Evolutionary conservation across 2,113 vertebrate species (phyloP).

Genomic region (Rhinogobius similis): DNA sequence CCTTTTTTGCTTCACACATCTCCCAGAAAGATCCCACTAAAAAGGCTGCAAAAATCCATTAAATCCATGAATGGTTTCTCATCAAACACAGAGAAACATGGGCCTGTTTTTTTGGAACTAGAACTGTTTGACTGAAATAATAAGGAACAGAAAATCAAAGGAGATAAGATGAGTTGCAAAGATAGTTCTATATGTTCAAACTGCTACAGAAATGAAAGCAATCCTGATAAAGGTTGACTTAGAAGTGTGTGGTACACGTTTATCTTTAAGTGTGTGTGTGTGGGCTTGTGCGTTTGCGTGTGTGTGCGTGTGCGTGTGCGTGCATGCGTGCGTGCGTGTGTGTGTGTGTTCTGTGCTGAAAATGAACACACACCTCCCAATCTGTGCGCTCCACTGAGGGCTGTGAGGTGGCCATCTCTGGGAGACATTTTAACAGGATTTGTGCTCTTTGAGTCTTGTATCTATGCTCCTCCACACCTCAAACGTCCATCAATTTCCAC

Average conservation of each 20-base stretch:
- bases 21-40: slow-evolving; percentile 66
- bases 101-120: slow-evolving; percentile 47
- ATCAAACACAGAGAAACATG: slow-evolving; percentile 72
- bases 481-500: slow-evolving; percentile 33
- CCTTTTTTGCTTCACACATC: slow-evolving; percentile 45
- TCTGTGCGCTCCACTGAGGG: slow-evolving; percentile 73
- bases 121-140: slow-evolving; percentile 75
- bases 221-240: slow-evolving; percentile 43
- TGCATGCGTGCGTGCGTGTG: too few relatives aligned
- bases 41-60: slow-evolving; percentile 78
- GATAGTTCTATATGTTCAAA: slow-evolving; percentile 68
- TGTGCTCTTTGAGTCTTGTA: slow-evolving; percentile 52
- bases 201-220: slow-evolving; percentile 47
- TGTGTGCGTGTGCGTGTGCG: too few relatives aligned
- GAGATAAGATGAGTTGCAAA: slow-evolving; percentile 66
- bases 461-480: slow-evolving; percentile 46
- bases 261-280: slow-evolving; percentile 55
- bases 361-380: slow-evolving; percentile 63
- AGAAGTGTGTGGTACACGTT: slow-evolving; percentile 49
- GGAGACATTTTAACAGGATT: slow-evolving; percentile 47
- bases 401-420: slow-evolving; percentile 70
- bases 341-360: slow-evolving; percentile 21
- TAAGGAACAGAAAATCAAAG: slow-evolving; percentile 75
- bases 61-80: slow-evolving; percentile 81
- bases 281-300: too few relatives aligned